Percentiles rank a stretch among this genome's conserved stretches.
Conservation (phyloP, 1,140 invertebrate genomes). For the Drosophila cardini region DNA sequence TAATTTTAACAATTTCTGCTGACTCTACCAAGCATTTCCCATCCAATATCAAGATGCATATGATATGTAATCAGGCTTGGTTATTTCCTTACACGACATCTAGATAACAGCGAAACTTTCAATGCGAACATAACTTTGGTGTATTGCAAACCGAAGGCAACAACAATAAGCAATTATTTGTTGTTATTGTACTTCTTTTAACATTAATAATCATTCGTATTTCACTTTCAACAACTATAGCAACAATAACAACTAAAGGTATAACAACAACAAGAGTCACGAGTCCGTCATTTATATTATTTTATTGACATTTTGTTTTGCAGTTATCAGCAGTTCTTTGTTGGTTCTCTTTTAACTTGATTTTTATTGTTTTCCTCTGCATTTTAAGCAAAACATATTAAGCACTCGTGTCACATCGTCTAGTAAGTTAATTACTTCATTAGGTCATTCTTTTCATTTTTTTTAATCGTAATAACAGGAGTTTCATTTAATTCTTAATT, state of each 20-base stretch:
- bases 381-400: background rate
- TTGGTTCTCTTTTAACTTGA: conserved; percentile 12
- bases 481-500: background rate
- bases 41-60: conserved; percentile 29
- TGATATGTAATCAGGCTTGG: conserved; percentile 17
- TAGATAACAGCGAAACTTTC: conserved; percentile 42
- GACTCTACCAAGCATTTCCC: conserved; percentile 9
- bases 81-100: conserved; percentile 47
- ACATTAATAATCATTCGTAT: conserved; percentile 27
- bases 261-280: conserved; percentile 54
- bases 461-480: too few relatives aligned
- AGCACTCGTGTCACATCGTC: background rate
- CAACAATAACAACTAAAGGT: background rate
- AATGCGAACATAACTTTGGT: conserved; percentile 41
- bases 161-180: conserved; percentile 13
- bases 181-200: conserved; percentile 25
- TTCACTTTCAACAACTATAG: conserved; percentile 36
- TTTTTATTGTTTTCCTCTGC: conserved; percentile 17
- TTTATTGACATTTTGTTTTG: conserved; percentile 70
- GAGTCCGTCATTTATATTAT: conserved; percentile 81
- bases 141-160: conserved; percentile 49
- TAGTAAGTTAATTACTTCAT: background rate
- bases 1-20: conserved; percentile 1
- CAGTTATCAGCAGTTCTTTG: conserved; percentile 20
- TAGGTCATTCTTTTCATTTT: background rate